Evolutionary conservation across 2,797 vertebrate genomes (phyloP).

Genomic region (Triplophysa yarkandensis): DNA sequence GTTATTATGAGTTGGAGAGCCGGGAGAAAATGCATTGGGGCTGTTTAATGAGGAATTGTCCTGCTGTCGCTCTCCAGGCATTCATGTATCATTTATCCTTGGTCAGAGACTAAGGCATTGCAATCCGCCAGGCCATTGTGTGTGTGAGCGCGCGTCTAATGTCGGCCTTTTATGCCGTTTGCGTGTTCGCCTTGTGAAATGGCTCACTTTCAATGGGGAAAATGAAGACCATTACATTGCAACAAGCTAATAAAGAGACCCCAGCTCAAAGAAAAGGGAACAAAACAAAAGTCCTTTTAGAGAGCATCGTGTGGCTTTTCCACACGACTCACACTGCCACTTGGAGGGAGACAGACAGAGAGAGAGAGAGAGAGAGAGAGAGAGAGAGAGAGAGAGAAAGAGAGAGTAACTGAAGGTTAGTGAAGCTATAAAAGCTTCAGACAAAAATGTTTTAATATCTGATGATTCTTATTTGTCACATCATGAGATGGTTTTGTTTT

Average conservation of each 20-base stretch:
- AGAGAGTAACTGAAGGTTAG: slow-evolving; percentile 35
- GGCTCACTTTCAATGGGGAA: slow-evolving; percentile 80
- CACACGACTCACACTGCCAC: slow-evolving; percentile 41
- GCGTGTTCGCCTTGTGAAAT: slow-evolving; percentile 75
- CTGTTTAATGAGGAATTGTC: slow-evolving; percentile 63
- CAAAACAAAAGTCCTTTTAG: slow-evolving; percentile 60
- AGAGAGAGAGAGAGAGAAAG: slow-evolving; percentile 33
- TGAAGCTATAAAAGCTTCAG: slow-evolving; percentile 12
- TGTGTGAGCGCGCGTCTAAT: slow-evolving; percentile 44
- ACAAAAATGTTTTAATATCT: slow-evolving; percentile 3
- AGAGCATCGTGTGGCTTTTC: slow-evolving; percentile 53
- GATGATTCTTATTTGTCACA: not conserved
- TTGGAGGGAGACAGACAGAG: slow-evolving; percentile 26
- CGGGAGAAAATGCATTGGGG: slow-evolving; percentile 35
- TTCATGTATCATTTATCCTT: slow-evolving; percentile 58
- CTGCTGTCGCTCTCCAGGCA: slow-evolving; percentile 55
- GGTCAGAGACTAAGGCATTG: slow-evolving; percentile 57
- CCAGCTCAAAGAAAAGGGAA: slow-evolving; percentile 51
- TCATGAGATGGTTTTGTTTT: slow-evolving; percentile 6
- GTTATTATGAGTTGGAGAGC: slow-evolving; percentile 54
- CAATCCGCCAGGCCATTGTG: slow-evolving; percentile 58
- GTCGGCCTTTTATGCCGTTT: slow-evolving; percentile 72
- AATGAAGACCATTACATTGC: slow-evolving; percentile 83
- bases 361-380: slow-evolving; percentile 35
- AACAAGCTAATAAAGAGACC: slow-evolving; percentile 81